Percentiles rank a stretch among this genome's conserved stretches.
phyloP scores from a whole-genome alignment of 2,888 invertebrate genomes.

The Parnassius apollo region DNA sequence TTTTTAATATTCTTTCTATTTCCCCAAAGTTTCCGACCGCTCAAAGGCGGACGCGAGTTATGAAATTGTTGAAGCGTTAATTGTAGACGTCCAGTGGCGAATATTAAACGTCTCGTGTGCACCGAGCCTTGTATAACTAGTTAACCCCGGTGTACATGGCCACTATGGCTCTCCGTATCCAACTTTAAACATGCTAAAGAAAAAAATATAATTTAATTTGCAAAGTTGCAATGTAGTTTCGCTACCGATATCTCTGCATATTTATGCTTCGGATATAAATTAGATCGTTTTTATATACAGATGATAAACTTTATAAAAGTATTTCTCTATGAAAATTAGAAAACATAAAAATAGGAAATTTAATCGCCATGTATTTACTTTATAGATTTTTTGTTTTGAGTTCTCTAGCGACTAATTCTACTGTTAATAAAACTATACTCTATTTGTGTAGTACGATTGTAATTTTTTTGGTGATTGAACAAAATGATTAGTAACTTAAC shows the following conservation, averaged over 20 bases:
- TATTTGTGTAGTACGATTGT: no score
- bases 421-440: no score
- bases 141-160: slow-evolving; percentile 56
- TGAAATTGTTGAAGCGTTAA: slow-evolving; percentile 79
- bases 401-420: no score
- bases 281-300: neutral
- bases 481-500: no score
- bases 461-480: no score
- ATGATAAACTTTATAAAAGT: no score
- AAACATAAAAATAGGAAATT: no score
- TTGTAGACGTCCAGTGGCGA: slow-evolving; percentile 77
- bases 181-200: slow-evolving; percentile 48
- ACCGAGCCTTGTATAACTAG: slow-evolving; percentile 60
- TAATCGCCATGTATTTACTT: no score
- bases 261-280: neutral
- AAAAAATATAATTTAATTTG: slow-evolving; percentile 67
- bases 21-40: slow-evolving; percentile 50
- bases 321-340: no score
- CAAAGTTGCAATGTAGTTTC: slow-evolving; percentile 40
- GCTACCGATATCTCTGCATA: neutral
- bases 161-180: slow-evolving; percentile 39
- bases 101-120: slow-evolving; percentile 70
- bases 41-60: slow-evolving; percentile 77
- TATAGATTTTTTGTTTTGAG: no score
- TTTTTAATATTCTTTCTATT: slow-evolving; percentile 56